A percentile compares a stretch with the other conserved stretches of the same genome.
Conservation (phyloP, 2,113 vertebrate genomes). For the Sturnus vulgaris region DNA sequence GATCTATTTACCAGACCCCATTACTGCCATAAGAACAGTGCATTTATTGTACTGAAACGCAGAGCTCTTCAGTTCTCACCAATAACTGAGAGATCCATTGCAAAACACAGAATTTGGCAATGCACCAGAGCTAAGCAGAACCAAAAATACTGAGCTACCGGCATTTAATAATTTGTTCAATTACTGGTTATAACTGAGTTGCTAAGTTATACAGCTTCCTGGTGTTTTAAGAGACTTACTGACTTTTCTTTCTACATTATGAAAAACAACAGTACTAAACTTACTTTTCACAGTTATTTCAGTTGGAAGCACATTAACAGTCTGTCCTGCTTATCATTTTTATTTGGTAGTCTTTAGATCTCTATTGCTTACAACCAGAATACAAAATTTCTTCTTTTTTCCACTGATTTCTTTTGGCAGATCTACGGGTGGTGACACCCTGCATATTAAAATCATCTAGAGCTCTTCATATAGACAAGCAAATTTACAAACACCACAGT, state of each 20-base stretch:
- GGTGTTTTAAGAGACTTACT: neutral
- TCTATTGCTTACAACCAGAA: neutral
- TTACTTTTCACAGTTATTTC: neutral
- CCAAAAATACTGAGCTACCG: neutral
- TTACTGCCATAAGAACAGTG: neutral
- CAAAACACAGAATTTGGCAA: neutral
- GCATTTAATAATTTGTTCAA: neutral
- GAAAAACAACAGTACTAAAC: neutral
- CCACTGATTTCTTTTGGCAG: neutral
- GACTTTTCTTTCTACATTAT: neutral
- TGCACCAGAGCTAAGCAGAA: neutral
- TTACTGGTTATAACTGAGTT: neutral
- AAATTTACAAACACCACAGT: neutral
- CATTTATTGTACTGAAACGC: neutral
- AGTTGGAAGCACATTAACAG: neutral
- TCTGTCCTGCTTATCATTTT: neutral
- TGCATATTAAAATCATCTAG: neutral
- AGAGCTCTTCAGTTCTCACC: neutral
- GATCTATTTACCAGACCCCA: neutral
- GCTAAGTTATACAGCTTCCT: neutral
- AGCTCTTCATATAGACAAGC: neutral
- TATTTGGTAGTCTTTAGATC: neutral
- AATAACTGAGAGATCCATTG: neutral
- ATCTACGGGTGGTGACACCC: neutral
- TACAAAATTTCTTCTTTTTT: neutral